These are phyloP conservation scores for Anas platyrhynchos DNA, from an alignment of 2,113 vertebrate genomes.

Conservation along the genomic window DNA sequence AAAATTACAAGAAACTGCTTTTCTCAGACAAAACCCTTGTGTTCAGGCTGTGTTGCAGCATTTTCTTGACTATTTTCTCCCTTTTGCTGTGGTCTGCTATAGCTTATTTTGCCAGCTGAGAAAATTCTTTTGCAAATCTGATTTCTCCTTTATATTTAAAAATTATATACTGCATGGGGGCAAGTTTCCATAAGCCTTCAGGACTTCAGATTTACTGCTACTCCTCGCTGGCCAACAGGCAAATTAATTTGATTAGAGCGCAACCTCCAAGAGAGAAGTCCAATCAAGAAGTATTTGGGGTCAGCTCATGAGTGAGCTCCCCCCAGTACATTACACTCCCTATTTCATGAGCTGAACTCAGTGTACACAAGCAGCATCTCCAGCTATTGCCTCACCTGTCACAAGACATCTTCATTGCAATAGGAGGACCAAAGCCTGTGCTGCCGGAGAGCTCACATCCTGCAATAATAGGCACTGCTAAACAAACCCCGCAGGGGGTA, in stretches of 20 bases:
- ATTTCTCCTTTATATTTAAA: slow-evolving; percentile 32
- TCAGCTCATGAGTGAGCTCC: neutral
- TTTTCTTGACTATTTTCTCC: neutral
- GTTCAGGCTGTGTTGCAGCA: neutral
- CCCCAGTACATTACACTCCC: neutral
- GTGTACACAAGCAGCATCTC: neutral
- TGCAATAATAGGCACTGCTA: neutral
- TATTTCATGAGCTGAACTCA: neutral
- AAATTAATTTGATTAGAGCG: slow-evolving; percentile 42
- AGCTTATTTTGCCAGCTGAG: neutral
- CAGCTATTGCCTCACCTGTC: neutral
- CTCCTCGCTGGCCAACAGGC: neutral
- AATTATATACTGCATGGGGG: neutral
- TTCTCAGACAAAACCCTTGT: neutral
- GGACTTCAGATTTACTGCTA: slow-evolving; percentile 49
- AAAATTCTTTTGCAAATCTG: neutral
- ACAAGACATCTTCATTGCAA: neutral
- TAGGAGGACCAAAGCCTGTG: neutral
- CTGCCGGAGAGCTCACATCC: neutral
- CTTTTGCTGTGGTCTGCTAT: neutral
- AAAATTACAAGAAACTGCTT: slow-evolving; percentile 12
- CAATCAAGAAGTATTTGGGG: neutral
- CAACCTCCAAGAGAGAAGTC: neutral
- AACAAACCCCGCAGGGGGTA: neutral
- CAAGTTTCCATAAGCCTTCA: slow-evolving; percentile 24